Evolutionary conservation across 2,113 vertebrate species (phyloP).

Genomic region (Zosterops borbonicus): DNA sequence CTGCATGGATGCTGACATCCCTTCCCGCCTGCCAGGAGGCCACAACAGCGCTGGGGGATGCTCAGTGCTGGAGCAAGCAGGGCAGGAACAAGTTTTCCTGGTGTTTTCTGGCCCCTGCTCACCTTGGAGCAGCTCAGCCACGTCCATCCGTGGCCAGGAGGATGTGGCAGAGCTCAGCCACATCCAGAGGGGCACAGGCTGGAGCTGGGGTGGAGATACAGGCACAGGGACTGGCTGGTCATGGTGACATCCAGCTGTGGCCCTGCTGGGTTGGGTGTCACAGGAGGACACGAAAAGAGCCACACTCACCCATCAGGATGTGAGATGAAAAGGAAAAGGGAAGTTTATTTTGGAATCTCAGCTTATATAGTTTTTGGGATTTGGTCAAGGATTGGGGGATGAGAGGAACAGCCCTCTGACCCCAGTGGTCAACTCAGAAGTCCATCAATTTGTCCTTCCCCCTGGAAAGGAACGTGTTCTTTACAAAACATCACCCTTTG

Average conservation of each 20-base stretch:
- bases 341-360: too few relatives aligned
- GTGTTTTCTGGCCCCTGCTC: not conserved
- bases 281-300: too few relatives aligned
- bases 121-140: fast-evolving
- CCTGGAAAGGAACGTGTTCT: too few relatives aligned
- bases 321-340: too few relatives aligned
- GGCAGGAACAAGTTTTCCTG: not conserved
- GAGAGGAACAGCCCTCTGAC: too few relatives aligned
- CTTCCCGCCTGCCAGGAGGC: not conserved
- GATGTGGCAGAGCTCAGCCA: not conserved
- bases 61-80: fast-evolving
- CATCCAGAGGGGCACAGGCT: not conserved
- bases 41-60: not conserved
- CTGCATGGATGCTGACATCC: not conserved
- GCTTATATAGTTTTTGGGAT: too few relatives aligned
- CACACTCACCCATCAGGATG: too few relatives aligned
- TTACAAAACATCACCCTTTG: too few relatives aligned
- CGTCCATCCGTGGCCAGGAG: fast-evolving
- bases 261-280: not conserved
- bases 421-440: too few relatives aligned
- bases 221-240: not conserved
- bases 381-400: too few relatives aligned
- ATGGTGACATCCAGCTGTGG: not conserved
- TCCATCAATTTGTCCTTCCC: too few relatives aligned
- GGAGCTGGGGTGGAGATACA: not conserved